These are phyloP conservation scores for Parapristionchus giblindavisi DNA, from an alignment of 2,888 invertebrate genomes.

Conservation along the genomic window DNA sequence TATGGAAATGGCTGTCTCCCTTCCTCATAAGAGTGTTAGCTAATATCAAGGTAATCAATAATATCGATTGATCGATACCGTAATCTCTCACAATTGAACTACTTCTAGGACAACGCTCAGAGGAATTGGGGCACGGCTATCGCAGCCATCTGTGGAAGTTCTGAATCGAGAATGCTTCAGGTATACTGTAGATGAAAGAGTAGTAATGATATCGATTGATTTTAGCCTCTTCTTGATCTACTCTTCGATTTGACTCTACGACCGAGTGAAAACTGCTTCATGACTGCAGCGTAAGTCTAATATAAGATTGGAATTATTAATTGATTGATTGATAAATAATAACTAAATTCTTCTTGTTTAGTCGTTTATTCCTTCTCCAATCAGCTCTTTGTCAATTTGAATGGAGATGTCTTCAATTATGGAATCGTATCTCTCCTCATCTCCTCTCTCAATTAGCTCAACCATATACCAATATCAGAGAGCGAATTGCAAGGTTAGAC, in stretches of 20 bases:
- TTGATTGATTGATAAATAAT: too few relatives aligned
- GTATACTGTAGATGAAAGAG: conserved; percentile 49
- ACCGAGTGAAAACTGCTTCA: conserved; percentile 61
- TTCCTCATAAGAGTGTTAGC: conserved; percentile 75
- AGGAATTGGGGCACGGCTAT: conserved; percentile 81
- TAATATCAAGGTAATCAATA: conserved; percentile 57
- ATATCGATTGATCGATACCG: too few relatives aligned
- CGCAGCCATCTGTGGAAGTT: conserved; percentile 75
- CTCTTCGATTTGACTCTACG: conserved; percentile 74
- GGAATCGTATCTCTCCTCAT: conserved; percentile 76
- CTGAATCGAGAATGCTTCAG: conserved; percentile 79
- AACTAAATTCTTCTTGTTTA: conserved; percentile 68
- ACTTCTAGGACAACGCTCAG: conserved; percentile 75
- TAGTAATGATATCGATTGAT: background rate
- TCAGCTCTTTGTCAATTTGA: conserved; percentile 80
- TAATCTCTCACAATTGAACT: background rate
- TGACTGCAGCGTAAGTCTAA: conserved; percentile 30
- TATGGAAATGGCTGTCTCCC: conserved; percentile 78
- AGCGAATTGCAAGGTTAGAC: conserved; percentile 66
- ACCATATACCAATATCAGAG: conserved; percentile 85
- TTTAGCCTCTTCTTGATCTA: conserved; percentile 75
- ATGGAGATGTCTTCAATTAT: conserved; percentile 81
- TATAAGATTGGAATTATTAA: too few relatives aligned
- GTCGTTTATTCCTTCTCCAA: conserved; percentile 80
- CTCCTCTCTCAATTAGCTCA: conserved; percentile 75